Evolutionary conservation across 1,140 invertebrate genomes (phyloP), one percentile per base, ranked within the genome.

Genomic region (Drosophila sproati): DNA sequence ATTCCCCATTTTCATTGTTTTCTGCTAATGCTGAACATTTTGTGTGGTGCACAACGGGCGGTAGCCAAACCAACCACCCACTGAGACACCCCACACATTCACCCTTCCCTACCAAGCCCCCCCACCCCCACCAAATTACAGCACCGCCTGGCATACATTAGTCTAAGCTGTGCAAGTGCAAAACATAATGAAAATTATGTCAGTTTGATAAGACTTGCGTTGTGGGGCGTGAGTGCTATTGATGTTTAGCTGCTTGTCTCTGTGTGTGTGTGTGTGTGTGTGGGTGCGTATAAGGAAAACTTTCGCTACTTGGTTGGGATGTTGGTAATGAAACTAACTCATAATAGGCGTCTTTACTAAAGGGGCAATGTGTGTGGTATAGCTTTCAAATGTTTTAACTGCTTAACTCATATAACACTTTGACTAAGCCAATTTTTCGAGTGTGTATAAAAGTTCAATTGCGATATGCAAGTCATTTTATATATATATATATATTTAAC

Each of bases 141-240:
- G 12, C 37, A 60, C 41, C 32, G 57, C n/a, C 73, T 56, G 43
- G 20, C 77, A 39, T 55, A 72, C 82, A 88, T 87, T 87, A 80
- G 77, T 69, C 56, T 73, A 88, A 77, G 85, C 83, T 89, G 83
- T 80, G 80, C 80, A 80, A 87, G 69, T 80, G 70, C 80, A 80
- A 88, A 88, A 80, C 73, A 89, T 89, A 89, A 89, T 88, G 77
- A 88, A 88, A 88, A 88, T 87, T 80, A 87, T 88, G 80, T 87
- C 73, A 88, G 83, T 87, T 83, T 87, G 77, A 83, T 88, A 87
- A 88, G 83, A 88, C 80, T 82, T 48, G 71, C 32, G 52, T 52
- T 41, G 12, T 68, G 60, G 72, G 79, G 68, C 57, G 83, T 82
- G 67, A 50, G 41, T 66, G 32, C 31, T 51, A 51, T 66, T 41